phyloP scores from a whole-genome alignment of 2,888 invertebrate genomes.

The Falcaria lacertinaria region DNA sequence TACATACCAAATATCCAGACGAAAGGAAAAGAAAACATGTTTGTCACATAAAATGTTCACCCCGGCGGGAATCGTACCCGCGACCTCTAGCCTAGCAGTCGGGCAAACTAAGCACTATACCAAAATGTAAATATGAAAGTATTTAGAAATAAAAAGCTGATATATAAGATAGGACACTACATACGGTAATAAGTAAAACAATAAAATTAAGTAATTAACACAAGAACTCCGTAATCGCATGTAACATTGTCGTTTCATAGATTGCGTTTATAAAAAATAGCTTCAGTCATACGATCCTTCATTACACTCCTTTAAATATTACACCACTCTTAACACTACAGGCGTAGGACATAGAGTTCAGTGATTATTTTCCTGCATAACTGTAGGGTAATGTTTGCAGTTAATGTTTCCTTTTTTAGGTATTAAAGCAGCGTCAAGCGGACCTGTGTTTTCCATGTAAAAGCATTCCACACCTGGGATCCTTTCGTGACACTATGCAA shows the following conservation, averaged over 20 bases:
- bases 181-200: conserved; percentile 33
- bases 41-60: too few species aligned
- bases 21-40: too few species aligned
- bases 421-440: conserved; percentile 57
- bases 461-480: conserved; percentile 72
- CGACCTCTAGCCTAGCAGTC: too few species aligned
- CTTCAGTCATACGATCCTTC: conserved; percentile 11
- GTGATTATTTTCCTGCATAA: conserved; percentile 8
- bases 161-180: too few species aligned
- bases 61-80: too few species aligned
- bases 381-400: conserved; percentile 24
- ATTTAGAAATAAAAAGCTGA: too few species aligned
- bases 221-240: conserved; percentile 51
- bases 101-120: too few species aligned
- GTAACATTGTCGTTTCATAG: conserved; percentile 41
- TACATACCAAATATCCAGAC: too few species aligned
- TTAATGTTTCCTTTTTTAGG: conserved; percentile 45
- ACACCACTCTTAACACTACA: conserved; percentile 10
- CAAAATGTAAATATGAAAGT: too few species aligned
- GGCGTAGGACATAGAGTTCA: conserved; percentile 17
- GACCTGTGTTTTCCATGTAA: conserved; percentile 60
- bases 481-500: conserved; percentile 68
- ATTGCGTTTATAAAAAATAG: conserved; percentile 35
- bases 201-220: conserved; percentile 61
- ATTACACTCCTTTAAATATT: conserved; percentile 2